phyloP scores from a whole-genome alignment of 2,797 vertebrate genomes.

The Anguilla pacifica region DNA sequence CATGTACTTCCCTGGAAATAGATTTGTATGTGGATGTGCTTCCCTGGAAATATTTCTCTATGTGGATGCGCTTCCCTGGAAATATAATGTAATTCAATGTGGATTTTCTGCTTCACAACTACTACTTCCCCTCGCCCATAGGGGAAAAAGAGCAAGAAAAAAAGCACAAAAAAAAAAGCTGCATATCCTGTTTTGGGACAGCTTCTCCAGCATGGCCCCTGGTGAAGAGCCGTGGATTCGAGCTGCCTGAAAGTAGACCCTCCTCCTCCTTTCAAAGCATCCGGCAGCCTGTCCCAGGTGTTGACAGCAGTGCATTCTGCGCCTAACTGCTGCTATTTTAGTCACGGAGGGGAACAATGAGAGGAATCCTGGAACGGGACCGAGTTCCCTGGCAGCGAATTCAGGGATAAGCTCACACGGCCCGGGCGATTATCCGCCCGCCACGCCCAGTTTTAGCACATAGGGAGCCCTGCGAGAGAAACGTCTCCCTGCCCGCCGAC shows the following conservation, averaged over 20 bases:
- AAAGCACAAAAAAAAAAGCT: background rate
- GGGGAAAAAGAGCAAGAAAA: background rate
- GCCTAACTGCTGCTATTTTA: slow-evolving; percentile 57
- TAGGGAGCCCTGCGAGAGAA: slow-evolving; percentile 12
- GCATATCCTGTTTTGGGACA: background rate
- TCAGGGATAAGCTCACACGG: background rate
- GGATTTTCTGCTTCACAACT: background rate
- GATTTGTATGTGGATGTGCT: background rate
- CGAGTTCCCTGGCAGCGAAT: slow-evolving; percentile 41
- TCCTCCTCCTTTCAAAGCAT: slow-evolving; percentile 31
- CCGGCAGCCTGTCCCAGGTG: slow-evolving; percentile 18
- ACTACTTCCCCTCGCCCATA: background rate
- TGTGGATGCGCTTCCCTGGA: background rate
- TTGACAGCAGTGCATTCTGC: slow-evolving; percentile 38
- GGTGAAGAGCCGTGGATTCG: background rate
- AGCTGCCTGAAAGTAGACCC: slow-evolving; percentile 44
- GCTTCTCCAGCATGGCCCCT: background rate
- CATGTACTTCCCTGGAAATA: background rate
- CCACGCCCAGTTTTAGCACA: background rate
- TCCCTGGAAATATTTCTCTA: background rate
- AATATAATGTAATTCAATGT: background rate
- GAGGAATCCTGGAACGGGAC: slow-evolving; percentile 53
- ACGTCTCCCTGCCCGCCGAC: slow-evolving; percentile 27
- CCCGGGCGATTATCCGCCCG: slow-evolving; percentile 8
- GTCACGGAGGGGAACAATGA: slow-evolving; percentile 57